Percentiles rank a stretch among this genome's conserved stretches.
Evolutionary conservation across 2,113 vertebrate genomes (phyloP).

Genomic region (Rhinolophus sinicus): DNA sequence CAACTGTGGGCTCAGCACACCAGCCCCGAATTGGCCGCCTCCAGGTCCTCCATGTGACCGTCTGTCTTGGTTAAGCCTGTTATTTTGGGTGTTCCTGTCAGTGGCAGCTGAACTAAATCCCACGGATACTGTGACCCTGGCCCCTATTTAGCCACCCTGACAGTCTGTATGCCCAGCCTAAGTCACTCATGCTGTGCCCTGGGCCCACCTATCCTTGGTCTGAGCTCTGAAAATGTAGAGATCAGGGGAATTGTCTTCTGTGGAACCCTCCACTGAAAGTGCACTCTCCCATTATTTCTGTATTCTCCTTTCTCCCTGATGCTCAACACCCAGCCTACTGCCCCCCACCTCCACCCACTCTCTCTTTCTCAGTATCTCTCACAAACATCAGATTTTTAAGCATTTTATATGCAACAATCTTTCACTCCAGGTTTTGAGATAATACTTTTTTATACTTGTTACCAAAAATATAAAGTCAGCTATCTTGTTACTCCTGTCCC

Average conservation of each 20-base stretch:
- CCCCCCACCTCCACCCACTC: fast-evolving
- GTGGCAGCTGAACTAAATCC: not conserved
- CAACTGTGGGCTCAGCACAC: fast-evolving
- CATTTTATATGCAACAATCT: not conserved
- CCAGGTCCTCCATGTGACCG: not conserved
- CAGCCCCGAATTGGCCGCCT: fast-evolving
- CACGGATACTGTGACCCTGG: not conserved
- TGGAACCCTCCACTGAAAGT: not conserved
- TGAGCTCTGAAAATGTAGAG: not conserved
- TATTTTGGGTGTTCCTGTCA: constrained; percentile 17
- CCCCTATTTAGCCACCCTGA: not conserved
- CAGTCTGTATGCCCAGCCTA: not conserved
- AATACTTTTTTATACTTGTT: not conserved
- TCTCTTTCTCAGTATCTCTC: not conserved
- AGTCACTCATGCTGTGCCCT: not conserved
- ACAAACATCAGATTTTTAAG: not conserved
- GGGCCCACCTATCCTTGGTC: not conserved
- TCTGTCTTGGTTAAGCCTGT: not conserved
- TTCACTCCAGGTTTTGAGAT: not conserved
- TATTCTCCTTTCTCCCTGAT: not conserved
- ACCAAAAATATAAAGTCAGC: not conserved
- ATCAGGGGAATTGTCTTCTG: not conserved
- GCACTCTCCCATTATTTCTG: not conserved
- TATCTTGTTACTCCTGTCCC: constrained; percentile 4
- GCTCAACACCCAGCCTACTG: not conserved